A percentile compares a stretch with the other conserved stretches of the same genome.
phyloP scores from a whole-genome alignment of 2,113 vertebrate genomes.

The Laticauda laticaudata region DNA sequence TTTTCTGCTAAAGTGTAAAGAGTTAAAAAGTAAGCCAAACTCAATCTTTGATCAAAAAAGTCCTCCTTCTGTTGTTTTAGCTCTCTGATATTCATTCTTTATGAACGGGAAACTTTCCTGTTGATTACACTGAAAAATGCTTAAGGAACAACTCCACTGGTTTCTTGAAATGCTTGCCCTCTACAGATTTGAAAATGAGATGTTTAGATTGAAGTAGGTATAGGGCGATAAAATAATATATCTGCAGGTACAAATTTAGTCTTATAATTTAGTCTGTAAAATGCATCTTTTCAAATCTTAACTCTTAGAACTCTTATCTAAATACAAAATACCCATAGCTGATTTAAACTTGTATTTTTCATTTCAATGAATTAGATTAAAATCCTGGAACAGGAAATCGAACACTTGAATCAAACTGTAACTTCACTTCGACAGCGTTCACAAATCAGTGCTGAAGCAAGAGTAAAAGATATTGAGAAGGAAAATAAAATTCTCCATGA shows the following conservation, averaged over 20 bases:
- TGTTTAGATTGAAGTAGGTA: background rate
- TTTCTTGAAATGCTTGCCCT: background rate
- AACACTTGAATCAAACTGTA: constrained; percentile 89
- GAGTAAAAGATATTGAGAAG: constrained; percentile 93
- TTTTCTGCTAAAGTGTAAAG: background rate
- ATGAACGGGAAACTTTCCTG: background rate
- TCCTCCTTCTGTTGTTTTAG: background rate
- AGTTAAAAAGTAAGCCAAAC: background rate
- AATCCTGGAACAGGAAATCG: constrained; percentile 93
- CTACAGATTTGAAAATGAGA: background rate
- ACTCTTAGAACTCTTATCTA: background rate
- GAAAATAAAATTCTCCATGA: constrained; percentile 95
- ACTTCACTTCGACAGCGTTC: constrained; percentile 88
- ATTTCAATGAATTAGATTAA: constrained; percentile 77
- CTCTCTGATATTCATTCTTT: background rate
- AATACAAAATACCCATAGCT: background rate
- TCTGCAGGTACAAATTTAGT: background rate
- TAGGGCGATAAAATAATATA: background rate
- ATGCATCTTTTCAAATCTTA: background rate
- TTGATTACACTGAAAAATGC: background rate
- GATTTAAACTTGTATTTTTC: constrained; percentile 30
- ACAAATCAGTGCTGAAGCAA: constrained; percentile 91
- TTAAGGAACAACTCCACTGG: background rate
- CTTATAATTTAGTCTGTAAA: background rate
- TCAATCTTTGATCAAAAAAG: background rate